Conservation (phyloP, 2,888 invertebrate species). For the Xylota segnis region DNA sequence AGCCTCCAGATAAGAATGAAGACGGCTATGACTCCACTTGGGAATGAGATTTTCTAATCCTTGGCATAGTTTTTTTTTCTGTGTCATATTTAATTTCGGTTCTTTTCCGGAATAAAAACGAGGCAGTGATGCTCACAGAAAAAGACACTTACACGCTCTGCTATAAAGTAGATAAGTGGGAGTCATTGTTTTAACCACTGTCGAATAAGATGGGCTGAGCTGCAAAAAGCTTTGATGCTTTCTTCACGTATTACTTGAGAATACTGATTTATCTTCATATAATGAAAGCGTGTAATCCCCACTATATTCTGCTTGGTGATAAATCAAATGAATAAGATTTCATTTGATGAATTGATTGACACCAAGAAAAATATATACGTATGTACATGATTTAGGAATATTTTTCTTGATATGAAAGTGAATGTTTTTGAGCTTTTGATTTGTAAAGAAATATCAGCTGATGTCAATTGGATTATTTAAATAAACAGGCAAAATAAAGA, state of each 20-base stretch:
- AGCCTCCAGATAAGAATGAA: constrained; percentile 15
- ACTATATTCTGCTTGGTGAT: background rate
- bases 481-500: background rate
- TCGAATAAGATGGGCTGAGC: background rate
- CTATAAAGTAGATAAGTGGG: constrained; percentile 16
- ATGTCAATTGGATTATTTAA: background rate
- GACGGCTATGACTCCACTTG: constrained; percentile 18
- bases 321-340: constrained; percentile 1
- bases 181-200: constrained; percentile 24
- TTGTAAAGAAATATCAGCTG: background rate
- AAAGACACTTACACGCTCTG: constrained; percentile 23
- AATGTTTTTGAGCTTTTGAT: background rate
- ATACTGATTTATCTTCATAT: background rate
- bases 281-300: background rate
- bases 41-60: constrained; percentile 18
- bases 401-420: background rate
- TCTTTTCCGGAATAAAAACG: background rate
- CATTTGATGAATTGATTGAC: constrained; percentile 9
- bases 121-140: background rate
- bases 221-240: background rate
- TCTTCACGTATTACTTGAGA: background rate
- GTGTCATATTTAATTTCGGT: background rate
- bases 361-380: background rate
- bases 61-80: constrained; percentile 22
- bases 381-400: background rate